These are phyloP conservation scores for Neoscelio sp. DNA, from an alignment of 2,888 invertebrate species.

Conservation along the genomic window DNA sequence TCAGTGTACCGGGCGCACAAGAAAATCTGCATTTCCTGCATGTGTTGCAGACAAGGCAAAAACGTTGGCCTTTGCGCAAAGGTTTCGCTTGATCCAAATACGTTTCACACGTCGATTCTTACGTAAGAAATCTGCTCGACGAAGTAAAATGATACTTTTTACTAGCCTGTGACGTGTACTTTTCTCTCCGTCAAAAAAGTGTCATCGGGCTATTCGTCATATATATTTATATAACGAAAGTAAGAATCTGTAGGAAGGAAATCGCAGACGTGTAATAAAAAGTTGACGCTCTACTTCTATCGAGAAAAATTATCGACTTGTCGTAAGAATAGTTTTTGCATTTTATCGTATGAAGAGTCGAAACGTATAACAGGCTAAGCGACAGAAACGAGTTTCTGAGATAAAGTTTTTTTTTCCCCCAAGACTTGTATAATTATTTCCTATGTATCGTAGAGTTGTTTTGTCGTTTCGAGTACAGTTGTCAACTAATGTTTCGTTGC, in stretches of 20 bases:
- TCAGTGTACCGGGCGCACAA: too few species aligned
- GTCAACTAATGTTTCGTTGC: too few species aligned
- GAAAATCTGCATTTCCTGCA: slow-evolving; percentile 16
- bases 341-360: too few species aligned
- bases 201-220: slow-evolving; percentile 4
- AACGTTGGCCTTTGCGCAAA: slow-evolving; percentile 6
- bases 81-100: slow-evolving; percentile 22
- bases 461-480: too few species aligned
- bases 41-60: slow-evolving; percentile 46
- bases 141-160: slow-evolving; percentile 20
- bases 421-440: too few species aligned
- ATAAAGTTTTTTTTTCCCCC: too few species aligned
- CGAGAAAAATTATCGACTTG: too few species aligned
- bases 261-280: background rate
- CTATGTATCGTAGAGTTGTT: too few species aligned
- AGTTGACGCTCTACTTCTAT: background rate
- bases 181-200: background rate
- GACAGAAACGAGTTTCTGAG: too few species aligned
- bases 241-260: background rate
- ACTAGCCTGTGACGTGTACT: background rate
- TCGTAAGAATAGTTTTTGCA: too few species aligned
- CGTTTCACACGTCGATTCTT: slow-evolving; percentile 32
- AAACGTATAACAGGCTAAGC: too few species aligned
- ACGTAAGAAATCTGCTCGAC: slow-evolving; percentile 24
- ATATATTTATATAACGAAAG: background rate